phyloP scores from a whole-genome alignment of 2,888 invertebrate genomes.

The Tineola bisselliella region DNA sequence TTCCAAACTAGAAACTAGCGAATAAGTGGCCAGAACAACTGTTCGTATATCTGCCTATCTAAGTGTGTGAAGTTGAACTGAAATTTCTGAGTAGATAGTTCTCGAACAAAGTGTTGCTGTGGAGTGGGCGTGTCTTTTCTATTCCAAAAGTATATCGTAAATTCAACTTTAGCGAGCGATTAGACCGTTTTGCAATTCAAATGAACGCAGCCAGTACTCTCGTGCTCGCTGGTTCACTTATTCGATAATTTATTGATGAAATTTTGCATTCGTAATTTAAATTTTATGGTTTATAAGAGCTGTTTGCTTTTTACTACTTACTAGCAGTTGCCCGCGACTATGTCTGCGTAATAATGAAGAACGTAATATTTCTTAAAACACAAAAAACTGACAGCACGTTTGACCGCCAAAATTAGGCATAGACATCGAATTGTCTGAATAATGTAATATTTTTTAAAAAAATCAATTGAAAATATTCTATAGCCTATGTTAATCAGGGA shows the following conservation, averaged over 20 bases:
- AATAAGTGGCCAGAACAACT: not conserved
- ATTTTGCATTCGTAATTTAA: not conserved
- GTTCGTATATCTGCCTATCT: not conserved
- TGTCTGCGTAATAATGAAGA: too few relatives aligned
- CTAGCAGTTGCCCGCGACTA: too few relatives aligned
- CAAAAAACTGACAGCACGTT: too few relatives aligned
- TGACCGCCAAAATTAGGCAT: too few relatives aligned
- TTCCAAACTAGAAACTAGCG: not conserved
- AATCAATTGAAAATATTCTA: too few relatives aligned
- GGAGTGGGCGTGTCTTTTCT: slow-evolving; percentile 22
- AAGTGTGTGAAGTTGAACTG: not conserved
- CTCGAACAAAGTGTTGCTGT: not conserved
- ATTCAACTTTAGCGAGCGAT: slow-evolving; percentile 19
- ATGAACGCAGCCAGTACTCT: slow-evolving; percentile 23
- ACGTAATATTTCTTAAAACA: too few relatives aligned
- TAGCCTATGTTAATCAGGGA: too few relatives aligned
- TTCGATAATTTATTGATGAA: slow-evolving; percentile 11
- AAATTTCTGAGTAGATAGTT: not conserved
- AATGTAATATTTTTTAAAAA: too few relatives aligned
- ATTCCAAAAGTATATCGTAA: slow-evolving; percentile 26
- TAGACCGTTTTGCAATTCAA: slow-evolving; percentile 33
- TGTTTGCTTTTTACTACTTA: too few relatives aligned
- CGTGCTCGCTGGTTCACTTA: slow-evolving; percentile 4
- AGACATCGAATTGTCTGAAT: too few relatives aligned
- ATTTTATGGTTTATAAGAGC: not conserved